Conservation (phyloP, 1,140 invertebrate species). For the Eulimnadia texana region DNA sequence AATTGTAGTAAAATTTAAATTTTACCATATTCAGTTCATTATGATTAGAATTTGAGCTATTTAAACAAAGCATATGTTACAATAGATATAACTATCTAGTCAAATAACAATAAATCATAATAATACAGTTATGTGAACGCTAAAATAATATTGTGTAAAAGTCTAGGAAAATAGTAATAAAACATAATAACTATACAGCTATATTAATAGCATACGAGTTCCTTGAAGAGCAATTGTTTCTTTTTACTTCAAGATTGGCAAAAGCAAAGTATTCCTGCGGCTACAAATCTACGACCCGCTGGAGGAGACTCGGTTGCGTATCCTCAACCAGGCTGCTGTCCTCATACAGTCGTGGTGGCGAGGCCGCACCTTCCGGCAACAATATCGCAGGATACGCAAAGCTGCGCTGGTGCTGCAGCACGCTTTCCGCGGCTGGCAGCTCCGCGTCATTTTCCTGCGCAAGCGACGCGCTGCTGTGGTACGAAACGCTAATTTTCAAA, state of each 20-base stretch:
- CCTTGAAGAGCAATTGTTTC: neutral
- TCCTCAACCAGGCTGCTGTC: slow-evolving; percentile 53
- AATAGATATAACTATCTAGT: too few species aligned
- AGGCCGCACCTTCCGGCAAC: slow-evolving; percentile 23
- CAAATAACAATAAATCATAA: too few species aligned
- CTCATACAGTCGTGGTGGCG: slow-evolving; percentile 65
- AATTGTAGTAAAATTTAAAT: neutral
- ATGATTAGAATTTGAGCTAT: too few species aligned
- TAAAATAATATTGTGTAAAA: too few species aligned
- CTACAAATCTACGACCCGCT: slow-evolving; percentile 71
- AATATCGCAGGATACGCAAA: slow-evolving; percentile 47
- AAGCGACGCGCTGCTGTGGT: slow-evolving; percentile 62
- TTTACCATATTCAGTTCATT: neutral
- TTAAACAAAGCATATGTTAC: too few species aligned
- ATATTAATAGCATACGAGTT: neutral
- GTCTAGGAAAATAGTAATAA: too few species aligned
- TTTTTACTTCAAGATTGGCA: slow-evolving; percentile 52
- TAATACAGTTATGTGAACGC: neutral
- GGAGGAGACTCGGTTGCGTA: slow-evolving; percentile 56
- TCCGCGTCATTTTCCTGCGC: slow-evolving; percentile 63
- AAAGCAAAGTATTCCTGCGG: slow-evolving; percentile 75
- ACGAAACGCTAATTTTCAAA: neutral
- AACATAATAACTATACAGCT: neutral
- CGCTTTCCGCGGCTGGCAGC: slow-evolving; percentile 71
- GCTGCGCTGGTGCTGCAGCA: slow-evolving; percentile 70